Percentiles rank a stretch among this genome's conserved stretches.
Evolutionary conservation across 2,797 vertebrate genomes (phyloP).

Genomic region (Microctenopoma steveboyesi): DNA sequence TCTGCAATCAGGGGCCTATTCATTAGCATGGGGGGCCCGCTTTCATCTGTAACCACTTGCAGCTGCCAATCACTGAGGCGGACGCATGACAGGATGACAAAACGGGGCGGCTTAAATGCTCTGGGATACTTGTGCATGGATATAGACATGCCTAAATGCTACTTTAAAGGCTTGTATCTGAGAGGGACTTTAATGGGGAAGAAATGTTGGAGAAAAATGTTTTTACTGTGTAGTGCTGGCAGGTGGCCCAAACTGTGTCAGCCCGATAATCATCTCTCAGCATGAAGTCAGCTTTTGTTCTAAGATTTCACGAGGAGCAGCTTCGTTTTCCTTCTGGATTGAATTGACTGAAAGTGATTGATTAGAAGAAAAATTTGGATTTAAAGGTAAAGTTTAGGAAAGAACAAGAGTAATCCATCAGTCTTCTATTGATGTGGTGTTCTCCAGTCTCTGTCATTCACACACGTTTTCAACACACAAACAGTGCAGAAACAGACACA

Average conservation of each 20-base stretch:
- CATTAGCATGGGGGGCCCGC: slow-evolving; percentile 79
- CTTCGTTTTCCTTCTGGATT: slow-evolving; percentile 48
- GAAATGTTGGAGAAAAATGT: slow-evolving; percentile 49
- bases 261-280: slow-evolving; percentile 77
- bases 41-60: slow-evolving; percentile 83
- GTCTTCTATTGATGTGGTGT: background rate
- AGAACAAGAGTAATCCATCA: slow-evolving; percentile 20
- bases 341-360: slow-evolving; percentile 66
- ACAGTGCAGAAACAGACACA: slow-evolving; percentile 9
- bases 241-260: slow-evolving; percentile 77
- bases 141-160: slow-evolving; percentile 68
- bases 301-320: slow-evolving; percentile 60
- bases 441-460: background rate
- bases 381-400: slow-evolving; percentile 38
- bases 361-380: slow-evolving; percentile 46
- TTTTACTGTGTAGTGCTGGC: slow-evolving; percentile 77
- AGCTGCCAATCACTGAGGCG: slow-evolving; percentile 76
- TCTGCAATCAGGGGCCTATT: slow-evolving; percentile 83
- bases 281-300: slow-evolving; percentile 74
- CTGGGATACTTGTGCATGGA: slow-evolving; percentile 69
- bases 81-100: slow-evolving; percentile 78
- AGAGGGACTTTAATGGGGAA: slow-evolving; percentile 57
- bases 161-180: slow-evolving; percentile 59
- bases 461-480: background rate
- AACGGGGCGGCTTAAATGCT: slow-evolving; percentile 68